Evolutionary conservation across 2,797 vertebrate genomes (phyloP).

Genomic region (Cynodonichthys magdalenae): DNA sequence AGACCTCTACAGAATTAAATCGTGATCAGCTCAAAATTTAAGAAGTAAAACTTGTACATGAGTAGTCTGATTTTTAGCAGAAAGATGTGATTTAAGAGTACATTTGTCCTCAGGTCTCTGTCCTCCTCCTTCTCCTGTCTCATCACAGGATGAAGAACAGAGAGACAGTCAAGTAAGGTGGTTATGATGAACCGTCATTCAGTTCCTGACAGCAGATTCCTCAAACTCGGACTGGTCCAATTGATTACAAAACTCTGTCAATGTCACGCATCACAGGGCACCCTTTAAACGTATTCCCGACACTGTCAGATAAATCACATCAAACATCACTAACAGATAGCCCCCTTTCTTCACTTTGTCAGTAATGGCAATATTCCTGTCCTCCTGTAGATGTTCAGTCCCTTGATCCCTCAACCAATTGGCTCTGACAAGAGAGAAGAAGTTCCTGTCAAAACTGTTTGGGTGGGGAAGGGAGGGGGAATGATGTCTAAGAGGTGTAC

Average conservation of each 20-base stretch:
- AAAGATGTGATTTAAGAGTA: slow-evolving; percentile 58
- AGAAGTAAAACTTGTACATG: slow-evolving; percentile 29
- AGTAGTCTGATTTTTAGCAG: slow-evolving; percentile 32
- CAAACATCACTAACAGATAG: slow-evolving; percentile 86
- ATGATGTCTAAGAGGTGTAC: slow-evolving; percentile 72
- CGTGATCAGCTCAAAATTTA: no score
- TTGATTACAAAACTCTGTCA: slow-evolving; percentile 93
- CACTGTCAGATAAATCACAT: slow-evolving; percentile 90
- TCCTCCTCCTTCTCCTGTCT: slow-evolving; percentile 36
- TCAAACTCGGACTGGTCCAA: slow-evolving; percentile 81
- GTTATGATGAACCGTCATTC: slow-evolving; percentile 79
- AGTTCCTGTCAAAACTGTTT: slow-evolving; percentile 83
- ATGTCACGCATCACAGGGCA: slow-evolving; percentile 88
- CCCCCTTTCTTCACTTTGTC: slow-evolving; percentile 77
- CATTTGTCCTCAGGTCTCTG: slow-evolving; percentile 38
- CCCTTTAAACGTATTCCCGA: slow-evolving; percentile 83
- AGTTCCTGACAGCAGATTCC: slow-evolving; percentile 76
- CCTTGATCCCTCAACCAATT: slow-evolving; percentile 78
- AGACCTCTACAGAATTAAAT: no score
- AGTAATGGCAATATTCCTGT: slow-evolving; percentile 88
- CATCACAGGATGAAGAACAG: slow-evolving; percentile 10
- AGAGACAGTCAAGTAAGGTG: slow-evolving; percentile 46
- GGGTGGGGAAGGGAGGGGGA: slow-evolving; percentile 29
- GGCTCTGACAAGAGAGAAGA: slow-evolving; percentile 84
- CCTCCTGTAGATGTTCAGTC: slow-evolving; percentile 81